Conservation (phyloP, 2,113 vertebrate species). For the Ageneiosus marmoratus region DNA sequence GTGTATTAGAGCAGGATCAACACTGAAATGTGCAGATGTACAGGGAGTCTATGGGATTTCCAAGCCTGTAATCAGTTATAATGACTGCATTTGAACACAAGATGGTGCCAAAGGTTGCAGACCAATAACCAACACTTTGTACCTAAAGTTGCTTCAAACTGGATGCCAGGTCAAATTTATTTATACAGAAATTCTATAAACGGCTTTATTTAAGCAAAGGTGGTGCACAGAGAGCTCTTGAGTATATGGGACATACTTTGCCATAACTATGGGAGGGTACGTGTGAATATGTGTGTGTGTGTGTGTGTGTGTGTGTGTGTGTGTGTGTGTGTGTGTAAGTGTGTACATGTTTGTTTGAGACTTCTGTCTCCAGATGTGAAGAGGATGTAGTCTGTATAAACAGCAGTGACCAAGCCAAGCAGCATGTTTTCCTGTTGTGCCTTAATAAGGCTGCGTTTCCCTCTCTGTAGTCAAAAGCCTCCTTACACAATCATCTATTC, state of each 20-base stretch:
- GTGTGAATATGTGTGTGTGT: slow-evolving; percentile 5
- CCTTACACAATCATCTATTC: slow-evolving; percentile 40
- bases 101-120: slow-evolving; percentile 48
- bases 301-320: slow-evolving; percentile 10
- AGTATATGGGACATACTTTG: not conserved
- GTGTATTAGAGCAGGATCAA: not conserved
- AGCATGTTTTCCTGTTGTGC: slow-evolving; percentile 59
- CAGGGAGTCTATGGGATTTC: too few relatives aligned
- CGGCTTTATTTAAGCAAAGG: not conserved
- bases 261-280: not conserved
- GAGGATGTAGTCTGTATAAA: slow-evolving; percentile 57
- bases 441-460: slow-evolving; percentile 72
- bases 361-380: slow-evolving; percentile 27
- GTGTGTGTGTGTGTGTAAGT: not conserved
- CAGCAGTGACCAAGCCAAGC: slow-evolving; percentile 37
- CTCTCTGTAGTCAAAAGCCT: slow-evolving; percentile 14
- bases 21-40: too few relatives aligned
- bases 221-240: not conserved
- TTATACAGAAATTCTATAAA: not conserved
- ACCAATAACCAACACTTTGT: not conserved
- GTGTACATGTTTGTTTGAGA: slow-evolving; percentile 11
- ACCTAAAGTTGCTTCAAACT: not conserved
- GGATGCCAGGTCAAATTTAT: not conserved
- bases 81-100: slow-evolving; percentile 50
- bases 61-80: not conserved